Base-by-base conservation (phyloP, 1,140 invertebrate genomes). In the Drosophila aff. region DNA sequence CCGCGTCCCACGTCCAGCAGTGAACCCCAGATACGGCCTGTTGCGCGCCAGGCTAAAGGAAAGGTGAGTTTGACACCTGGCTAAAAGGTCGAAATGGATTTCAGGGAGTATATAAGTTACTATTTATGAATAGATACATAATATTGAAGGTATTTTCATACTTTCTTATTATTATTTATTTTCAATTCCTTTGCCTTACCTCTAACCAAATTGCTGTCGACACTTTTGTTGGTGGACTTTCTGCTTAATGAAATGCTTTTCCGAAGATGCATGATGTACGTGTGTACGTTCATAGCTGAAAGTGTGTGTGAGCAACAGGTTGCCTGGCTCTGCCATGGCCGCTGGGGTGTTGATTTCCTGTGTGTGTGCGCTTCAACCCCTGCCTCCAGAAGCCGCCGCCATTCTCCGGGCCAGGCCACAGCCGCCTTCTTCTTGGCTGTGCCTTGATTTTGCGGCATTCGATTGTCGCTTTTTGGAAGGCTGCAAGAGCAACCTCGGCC, bases 371-470 rank as follows among this genome's bases (percentile, higher is more conserved):
- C 16, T 40, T 36, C 46, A 28, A 16, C 40, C 10, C 36, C 38
- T 50, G 7, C 10, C 40, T 11, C 41, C 28, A n/a, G 28, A 23
- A 66, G n/a, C 47, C 31, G 21, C 40, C 23, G 44, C 23, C 23
- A 33, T 46, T 57, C 40, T 65, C 41, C 58, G 49, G 28, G 63
- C 33, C 71, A 47, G 31, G 63, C 38, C 71, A 60, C 65, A 57
- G 18, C 77, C 81, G 81, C 71, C 77, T 78, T 71, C 76, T 80
- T 77, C 73, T 68, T 38, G 49, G 16, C 49, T 49, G 68, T 74
- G 80, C 77, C 80, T 89, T 78, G 81, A 89, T 89, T 89, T 87
- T 68, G 64, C 80, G 72, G 72, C 80, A 73, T 78, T 87, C 67
- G 84, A 68, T 87, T 83, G 68, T 65, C 71, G 78, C 55, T 28